Conservation (phyloP, 2,797 vertebrate genomes). For the Halcyon badia region DNA sequence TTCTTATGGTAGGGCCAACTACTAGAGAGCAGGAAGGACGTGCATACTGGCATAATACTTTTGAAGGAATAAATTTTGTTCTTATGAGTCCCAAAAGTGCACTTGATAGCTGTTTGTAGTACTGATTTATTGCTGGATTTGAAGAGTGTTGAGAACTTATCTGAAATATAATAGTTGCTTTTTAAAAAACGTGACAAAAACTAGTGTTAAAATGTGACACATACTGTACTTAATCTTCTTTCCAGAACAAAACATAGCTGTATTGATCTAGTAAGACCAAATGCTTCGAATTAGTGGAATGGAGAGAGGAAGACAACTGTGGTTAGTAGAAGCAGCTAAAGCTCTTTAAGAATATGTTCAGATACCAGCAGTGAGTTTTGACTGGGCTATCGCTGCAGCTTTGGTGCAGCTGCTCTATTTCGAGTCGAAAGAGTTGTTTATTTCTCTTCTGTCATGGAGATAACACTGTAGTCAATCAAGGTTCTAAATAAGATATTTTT, state of each 20-base stretch:
- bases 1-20: not conserved
- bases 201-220: conserved; percentile 39
- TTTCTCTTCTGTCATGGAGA: not conserved
- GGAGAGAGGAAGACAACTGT: conserved; percentile 67
- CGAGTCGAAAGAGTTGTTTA: not conserved
- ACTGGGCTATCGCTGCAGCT: conserved; percentile 4
- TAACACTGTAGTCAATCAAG: not conserved
- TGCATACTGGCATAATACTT: not conserved
- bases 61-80: not conserved
- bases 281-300: conserved; percentile 59
- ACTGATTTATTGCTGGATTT: conserved; percentile 17
- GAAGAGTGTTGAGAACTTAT: conserved; percentile 18
- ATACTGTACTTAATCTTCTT: conserved; percentile 68
- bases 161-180: conserved; percentile 14
- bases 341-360: conserved; percentile 18
- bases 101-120: not conserved
- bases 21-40: not conserved
- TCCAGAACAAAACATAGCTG: conserved; percentile 70
- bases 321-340: conserved; percentile 70
- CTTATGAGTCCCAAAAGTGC: not conserved
- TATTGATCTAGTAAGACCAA: conserved; percentile 71
- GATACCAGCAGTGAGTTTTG: conserved; percentile 27
- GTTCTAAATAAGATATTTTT: not conserved
- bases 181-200: conserved; percentile 24
- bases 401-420: not conserved